Conservation (phyloP, 2,888 invertebrate genomes). For the Cosmia pyralina region DNA sequence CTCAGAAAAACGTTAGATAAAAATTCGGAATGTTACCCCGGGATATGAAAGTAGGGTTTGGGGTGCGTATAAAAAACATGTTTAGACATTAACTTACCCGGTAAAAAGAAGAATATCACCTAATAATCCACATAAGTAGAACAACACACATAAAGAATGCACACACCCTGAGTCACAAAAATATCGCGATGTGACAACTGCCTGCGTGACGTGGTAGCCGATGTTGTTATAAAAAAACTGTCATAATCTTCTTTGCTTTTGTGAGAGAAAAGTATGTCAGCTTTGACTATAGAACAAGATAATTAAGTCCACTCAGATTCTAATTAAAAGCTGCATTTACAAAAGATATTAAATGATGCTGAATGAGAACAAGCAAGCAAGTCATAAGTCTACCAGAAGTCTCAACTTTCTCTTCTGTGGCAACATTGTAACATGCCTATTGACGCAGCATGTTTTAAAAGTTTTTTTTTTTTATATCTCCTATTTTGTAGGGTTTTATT, state of each 20-base stretch:
- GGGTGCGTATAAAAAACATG: constrained; percentile 26
- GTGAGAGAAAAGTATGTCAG: not conserved
- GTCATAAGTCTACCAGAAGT: constrained; percentile 25
- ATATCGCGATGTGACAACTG: constrained; percentile 90
- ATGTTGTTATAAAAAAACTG: constrained; percentile 75
- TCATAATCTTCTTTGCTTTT: constrained; percentile 27
- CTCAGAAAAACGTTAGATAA: constrained; percentile 73
- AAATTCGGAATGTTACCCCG: constrained; percentile 53
- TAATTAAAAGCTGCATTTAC: too few species aligned
- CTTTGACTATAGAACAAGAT: not conserved
- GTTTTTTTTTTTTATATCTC: not conserved
- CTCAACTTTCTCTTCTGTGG: not conserved
- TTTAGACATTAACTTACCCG: constrained; percentile 79
- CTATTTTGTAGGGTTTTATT: too few species aligned
- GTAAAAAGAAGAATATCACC: constrained; percentile 88
- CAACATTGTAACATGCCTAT: constrained; percentile 13
- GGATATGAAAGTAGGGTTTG: constrained; percentile 48
- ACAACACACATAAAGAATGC: constrained; percentile 90
- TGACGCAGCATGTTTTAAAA: constrained; percentile 9
- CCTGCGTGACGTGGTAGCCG: constrained; percentile 89
- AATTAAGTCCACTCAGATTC: not conserved
- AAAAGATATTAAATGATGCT: not conserved
- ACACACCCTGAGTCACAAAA: constrained; percentile 90
- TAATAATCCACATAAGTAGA: constrained; percentile 90
- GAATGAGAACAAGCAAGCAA: not conserved